phyloP scores from a whole-genome alignment of 2,113 vertebrate genomes.

The Origma solitaria region DNA sequence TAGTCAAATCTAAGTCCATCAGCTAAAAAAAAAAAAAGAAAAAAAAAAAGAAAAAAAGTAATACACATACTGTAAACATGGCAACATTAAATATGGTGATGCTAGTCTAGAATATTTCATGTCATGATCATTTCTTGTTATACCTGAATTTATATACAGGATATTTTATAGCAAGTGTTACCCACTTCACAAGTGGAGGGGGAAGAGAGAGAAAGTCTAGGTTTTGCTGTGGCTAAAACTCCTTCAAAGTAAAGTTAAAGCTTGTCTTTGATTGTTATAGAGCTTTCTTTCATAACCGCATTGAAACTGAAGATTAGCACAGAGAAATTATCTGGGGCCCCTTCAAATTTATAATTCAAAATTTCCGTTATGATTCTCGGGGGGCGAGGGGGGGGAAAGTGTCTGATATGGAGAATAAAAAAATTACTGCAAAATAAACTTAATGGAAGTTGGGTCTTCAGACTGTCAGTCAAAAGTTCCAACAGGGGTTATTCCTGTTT shows the following conservation, averaged over 20 bases:
- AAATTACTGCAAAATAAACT: conserved; percentile 91
- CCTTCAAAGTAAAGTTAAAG: conserved; percentile 80
- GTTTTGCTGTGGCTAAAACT: conserved; percentile 69
- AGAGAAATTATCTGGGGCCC: conserved; percentile 68
- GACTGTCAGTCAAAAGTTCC: conserved; percentile 83
- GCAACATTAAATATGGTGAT: conserved; percentile 75
- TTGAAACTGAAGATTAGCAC: conserved; percentile 69
- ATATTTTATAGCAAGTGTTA: conserved; percentile 69
- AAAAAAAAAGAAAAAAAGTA: not conserved
- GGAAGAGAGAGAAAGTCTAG: conserved; percentile 14
- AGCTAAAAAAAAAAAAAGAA: conserved; percentile 58
- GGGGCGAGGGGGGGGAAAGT: conserved; percentile 41
- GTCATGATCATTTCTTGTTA: conserved; percentile 74
- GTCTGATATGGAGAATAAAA: conserved; percentile 75
- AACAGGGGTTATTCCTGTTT: conserved; percentile 88
- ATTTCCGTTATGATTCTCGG: conserved; percentile 68
- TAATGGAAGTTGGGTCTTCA: conserved; percentile 91
- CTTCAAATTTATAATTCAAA: conserved; percentile 69
- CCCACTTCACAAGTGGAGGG: conserved; percentile 58
- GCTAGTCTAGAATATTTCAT: conserved; percentile 76
- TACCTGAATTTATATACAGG: conserved; percentile 74
- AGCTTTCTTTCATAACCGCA: conserved; percentile 59
- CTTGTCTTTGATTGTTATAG: conserved; percentile 76
- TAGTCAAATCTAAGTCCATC: conserved; percentile 71
- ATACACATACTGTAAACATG: conserved; percentile 76